phyloP scores from a whole-genome alignment of 1,140 invertebrate genomes.

The Nebria ingens region DNA sequence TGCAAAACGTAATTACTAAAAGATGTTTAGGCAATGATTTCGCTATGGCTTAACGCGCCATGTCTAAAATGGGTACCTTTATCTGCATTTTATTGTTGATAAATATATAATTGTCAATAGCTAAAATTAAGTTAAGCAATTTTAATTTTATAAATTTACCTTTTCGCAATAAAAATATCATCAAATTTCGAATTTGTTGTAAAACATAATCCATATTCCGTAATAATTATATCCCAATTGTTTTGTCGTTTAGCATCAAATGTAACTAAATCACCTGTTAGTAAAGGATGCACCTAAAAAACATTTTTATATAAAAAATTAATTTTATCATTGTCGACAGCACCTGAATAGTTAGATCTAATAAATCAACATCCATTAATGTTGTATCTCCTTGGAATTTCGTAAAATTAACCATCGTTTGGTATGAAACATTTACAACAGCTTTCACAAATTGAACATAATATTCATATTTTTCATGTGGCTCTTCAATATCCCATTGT shows the following conservation, averaged over 20 bases:
- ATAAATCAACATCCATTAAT: constrained; percentile 37
- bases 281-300: constrained; percentile 27
- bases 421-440: constrained; percentile 39
- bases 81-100: too few species aligned
- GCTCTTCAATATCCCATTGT: constrained; percentile 23
- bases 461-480: constrained; percentile 33
- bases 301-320: constrained; percentile 7
- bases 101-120: background rate
- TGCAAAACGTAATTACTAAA: too few species aligned
- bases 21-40: too few species aligned
- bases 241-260: constrained; percentile 25
- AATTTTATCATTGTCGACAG: constrained; percentile 22
- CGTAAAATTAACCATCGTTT: constrained; percentile 34
- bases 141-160: constrained; percentile 14
- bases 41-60: background rate
- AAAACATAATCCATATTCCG: constrained; percentile 43
- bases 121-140: background rate
- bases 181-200: constrained; percentile 38
- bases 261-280: constrained; percentile 26
- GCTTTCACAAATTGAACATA: constrained; percentile 37
- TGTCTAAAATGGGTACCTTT: constrained; percentile 7
- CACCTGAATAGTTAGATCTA: constrained; percentile 34
- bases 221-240: constrained; percentile 40
- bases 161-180: constrained; percentile 25
- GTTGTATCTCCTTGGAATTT: constrained; percentile 34